A percentile compares a stretch with the other conserved stretches of the same genome.
phyloP scores from a whole-genome alignment of 2,888 invertebrate species.

The Ommatoiulus sabulosus region DNA sequence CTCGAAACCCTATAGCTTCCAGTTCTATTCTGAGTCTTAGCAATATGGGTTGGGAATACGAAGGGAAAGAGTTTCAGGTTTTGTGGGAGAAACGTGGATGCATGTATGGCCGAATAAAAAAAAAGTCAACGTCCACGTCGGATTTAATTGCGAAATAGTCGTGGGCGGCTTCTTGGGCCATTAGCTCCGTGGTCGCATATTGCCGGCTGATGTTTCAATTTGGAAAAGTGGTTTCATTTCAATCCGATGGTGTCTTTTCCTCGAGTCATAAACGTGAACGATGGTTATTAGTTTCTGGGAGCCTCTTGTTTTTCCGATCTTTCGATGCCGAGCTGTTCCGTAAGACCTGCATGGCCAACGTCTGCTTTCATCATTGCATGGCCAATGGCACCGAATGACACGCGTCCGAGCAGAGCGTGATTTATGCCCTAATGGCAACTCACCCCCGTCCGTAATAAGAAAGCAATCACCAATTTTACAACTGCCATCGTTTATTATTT shows the following conservation, averaged over 20 bases:
- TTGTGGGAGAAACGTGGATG: no score
- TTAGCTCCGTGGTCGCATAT: not conserved
- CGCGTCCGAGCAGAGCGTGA: not conserved
- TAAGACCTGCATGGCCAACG: not conserved
- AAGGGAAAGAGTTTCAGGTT: no score
- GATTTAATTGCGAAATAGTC: not conserved
- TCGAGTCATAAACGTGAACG: constrained; percentile 22
- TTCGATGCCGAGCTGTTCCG: not conserved
- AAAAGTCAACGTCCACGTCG: not conserved
- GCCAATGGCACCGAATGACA: not conserved
- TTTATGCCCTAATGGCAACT: not conserved
- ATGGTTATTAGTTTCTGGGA: constrained; percentile 23
- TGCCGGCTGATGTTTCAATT: constrained; percentile 13
- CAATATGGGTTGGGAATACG: no score
- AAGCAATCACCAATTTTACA: constrained; percentile 28
- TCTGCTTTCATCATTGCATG: not conserved
- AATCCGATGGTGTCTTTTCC: constrained; percentile 28
- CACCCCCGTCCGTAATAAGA: constrained; percentile 9
- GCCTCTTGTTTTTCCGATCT: not conserved
- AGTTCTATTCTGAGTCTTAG: no score
- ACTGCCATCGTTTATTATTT: constrained; percentile 9
- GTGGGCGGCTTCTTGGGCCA: not conserved
- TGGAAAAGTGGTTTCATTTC: constrained; percentile 34
- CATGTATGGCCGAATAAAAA: no score
- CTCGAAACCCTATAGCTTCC: no score